Conservation (phyloP, 2,888 invertebrate genomes). For the Koerneria pararmatus region DNA sequence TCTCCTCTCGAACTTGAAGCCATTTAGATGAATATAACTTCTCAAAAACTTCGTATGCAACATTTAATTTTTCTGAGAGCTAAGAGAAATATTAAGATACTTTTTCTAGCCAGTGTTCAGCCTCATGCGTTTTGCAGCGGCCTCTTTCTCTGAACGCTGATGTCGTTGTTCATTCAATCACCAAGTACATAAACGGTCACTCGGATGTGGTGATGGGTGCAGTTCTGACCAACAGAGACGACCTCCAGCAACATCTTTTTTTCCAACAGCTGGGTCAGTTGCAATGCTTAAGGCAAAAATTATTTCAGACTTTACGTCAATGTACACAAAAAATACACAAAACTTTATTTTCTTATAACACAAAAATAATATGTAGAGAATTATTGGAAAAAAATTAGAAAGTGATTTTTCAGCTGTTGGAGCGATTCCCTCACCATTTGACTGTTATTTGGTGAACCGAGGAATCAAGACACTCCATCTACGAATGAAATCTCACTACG, state of each 20-base stretch:
- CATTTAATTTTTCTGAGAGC: background rate
- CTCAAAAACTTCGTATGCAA: background rate
- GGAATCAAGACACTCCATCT: conserved; percentile 85
- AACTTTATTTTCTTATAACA: background rate
- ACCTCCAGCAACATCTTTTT: conserved; percentile 71
- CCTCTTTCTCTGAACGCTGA: conserved; percentile 88
- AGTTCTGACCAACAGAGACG: conserved; percentile 73
- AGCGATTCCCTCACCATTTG: conserved; percentile 89
- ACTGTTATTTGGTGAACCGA: conserved; percentile 82
- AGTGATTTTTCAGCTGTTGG: conserved; percentile 72
- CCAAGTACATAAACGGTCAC: conserved; percentile 98
- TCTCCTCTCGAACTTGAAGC: too few relatives aligned
- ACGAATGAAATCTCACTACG: conserved; percentile 83
- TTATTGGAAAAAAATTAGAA: too few relatives aligned
- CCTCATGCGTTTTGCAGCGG: conserved; percentile 65
- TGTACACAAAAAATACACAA: too few relatives aligned
- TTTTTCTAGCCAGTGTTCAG: background rate
- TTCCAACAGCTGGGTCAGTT: conserved; percentile 65
- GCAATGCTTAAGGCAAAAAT: too few relatives aligned
- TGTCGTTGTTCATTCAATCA: conserved; percentile 82
- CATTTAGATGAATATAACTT: too few relatives aligned
- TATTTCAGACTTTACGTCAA: too few relatives aligned
- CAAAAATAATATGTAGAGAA: background rate
- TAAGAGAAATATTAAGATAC: background rate
- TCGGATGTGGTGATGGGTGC: conserved; percentile 95